Conservation (phyloP, 2,888 invertebrate species). For the Bunonema sp. region DNA sequence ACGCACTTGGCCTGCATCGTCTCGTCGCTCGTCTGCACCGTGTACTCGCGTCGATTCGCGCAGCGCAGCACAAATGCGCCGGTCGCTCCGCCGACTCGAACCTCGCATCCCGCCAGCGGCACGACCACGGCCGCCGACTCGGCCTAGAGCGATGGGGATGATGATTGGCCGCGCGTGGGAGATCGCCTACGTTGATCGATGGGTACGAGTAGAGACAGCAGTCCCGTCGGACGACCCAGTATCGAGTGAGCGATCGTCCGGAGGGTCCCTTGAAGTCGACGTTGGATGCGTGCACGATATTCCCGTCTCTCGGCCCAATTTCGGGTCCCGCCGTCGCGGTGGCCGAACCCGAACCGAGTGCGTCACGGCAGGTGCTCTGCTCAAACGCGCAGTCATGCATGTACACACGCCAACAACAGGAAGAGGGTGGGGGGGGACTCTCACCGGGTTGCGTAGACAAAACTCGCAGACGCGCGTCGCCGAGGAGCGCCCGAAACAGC, state of each 20-base stretch:
- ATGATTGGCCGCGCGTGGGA: too few relatives aligned
- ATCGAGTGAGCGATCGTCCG: conserved; percentile 21
- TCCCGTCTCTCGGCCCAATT: neutral
- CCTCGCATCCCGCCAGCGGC: conserved; percentile 37
- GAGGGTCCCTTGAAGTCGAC: conserved; percentile 23
- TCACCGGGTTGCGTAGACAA: conserved; percentile 18
- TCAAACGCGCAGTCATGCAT: too few relatives aligned
- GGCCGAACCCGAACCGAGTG: too few relatives aligned
- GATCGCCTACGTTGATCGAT: neutral
- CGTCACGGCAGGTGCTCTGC: too few relatives aligned
- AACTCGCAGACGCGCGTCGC: conserved; percentile 18
- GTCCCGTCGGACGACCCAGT: conserved; percentile 33
- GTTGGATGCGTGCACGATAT: conserved; percentile 4
- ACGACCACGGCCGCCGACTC: conserved; percentile 32
- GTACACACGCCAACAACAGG: too few relatives aligned
- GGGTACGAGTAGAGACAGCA: conserved; percentile 40
- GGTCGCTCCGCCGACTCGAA: conserved; percentile 17
- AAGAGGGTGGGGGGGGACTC: too few relatives aligned
- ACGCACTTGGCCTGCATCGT: too few relatives aligned
- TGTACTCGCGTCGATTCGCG: conserved; percentile 26
- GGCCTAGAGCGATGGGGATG: too few relatives aligned
- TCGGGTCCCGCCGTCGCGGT: neutral
- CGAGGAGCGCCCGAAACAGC: conserved; percentile 29
- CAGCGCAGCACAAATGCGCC: conserved; percentile 30
- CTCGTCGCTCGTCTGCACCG: conserved; percentile 22